Evolutionary conservation across 2,888 invertebrate species (phyloP), one percentile per base, ranked within the genome.

Genomic region (Lamproptera curius): DNA sequence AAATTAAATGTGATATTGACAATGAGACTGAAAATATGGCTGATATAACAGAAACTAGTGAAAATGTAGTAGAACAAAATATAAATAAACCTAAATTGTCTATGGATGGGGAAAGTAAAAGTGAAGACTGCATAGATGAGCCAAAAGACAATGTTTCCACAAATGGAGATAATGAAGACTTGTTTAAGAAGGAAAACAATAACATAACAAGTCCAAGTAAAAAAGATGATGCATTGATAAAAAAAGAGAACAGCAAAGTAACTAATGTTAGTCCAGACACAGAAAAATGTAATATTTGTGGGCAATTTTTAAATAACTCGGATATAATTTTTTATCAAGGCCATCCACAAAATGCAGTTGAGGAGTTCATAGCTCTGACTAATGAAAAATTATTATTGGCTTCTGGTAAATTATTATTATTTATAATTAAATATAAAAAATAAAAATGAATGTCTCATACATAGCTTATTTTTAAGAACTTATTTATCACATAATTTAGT

Each of bases 331-430:
- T 91, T 34, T 95, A 92, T 68, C 90, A 91, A 62, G 95, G 95
- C n/a, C 94, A 94, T 73, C 93, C 94, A 36, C 92, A 92, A 60
- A 88, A 92, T 73, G 91, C 95, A 41, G 90, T 92, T 40, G 94
- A 95, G 67, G 95, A 95, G 75, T 92, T 90, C 68, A 87, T 94
- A 52, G 93, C 93, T 14, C 85, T 95, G 52, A 93, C 92, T 10
- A 91, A 94, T 85, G 92, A 93, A 31, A 92, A 91, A 70, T 76
- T 95, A 52, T 90, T 92, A 13, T 75, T 95, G 49, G 92, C 93
- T 61, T 92, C 92, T 57, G 94, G 93, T 62, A 86, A 90, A n/a
- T 28, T 23, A 6, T 56, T 54, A 23, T n/a, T n/a, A n/a, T n/a
- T n/a, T n/a, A n/a, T n/a, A n/a, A n/a, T n/a, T n/a, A 23, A 8